Evolutionary conservation across 1,140 invertebrate genomes (phyloP), one percentile per base, ranked within the genome.

Genomic region (Drosophila baimaii): DNA sequence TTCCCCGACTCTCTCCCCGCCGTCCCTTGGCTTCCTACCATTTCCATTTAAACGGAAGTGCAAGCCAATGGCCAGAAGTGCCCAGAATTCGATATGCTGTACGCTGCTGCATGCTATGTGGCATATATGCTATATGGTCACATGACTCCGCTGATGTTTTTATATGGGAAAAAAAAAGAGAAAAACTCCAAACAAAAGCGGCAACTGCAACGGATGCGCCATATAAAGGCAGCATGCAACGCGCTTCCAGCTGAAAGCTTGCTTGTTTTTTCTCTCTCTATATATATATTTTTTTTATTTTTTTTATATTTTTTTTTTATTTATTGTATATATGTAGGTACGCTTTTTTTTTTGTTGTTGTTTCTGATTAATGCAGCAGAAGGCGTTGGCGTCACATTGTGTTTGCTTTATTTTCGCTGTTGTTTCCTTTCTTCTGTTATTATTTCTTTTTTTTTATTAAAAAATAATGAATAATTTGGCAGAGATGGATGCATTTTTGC

Each of bases 61-160:
- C 83, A 64, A 88, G 77, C 84, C 77, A 89, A 71, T 88, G 83
- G 54, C 76, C 84, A 89, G 66, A 88, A 88, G 78, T 79, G 79
- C 61, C 19, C 64, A 86, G 66, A 88, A 86, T 70, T 79, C 73
- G 75, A 85, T 86, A 85, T 77, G 61, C 46, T 41, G n/a, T 41
- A 3, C 6, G 29, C 35, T 31, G 31, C n/a, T n/a, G 23, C 13
- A n/a, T 13, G 41, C 41, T 25, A 23, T 17, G 4, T 51, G 21
- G n/a, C n/a, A 55, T 41, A 41, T 43, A 33, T 47, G 63, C 23
- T 73, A 81, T 81, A 82, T 81, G 74, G 79, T 78, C 62, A 82
- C 76, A 66, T 69, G 78, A 81, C 68, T 71, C 64, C 43, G 29
- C 23, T 6, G 46, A 39, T 51, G 44, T 71, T 72, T 71, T 58